Evolutionary conservation across 2,888 invertebrate species (phyloP), one percentile per base, ranked within the genome.

Genomic region (Priocnemis perturbator): DNA sequence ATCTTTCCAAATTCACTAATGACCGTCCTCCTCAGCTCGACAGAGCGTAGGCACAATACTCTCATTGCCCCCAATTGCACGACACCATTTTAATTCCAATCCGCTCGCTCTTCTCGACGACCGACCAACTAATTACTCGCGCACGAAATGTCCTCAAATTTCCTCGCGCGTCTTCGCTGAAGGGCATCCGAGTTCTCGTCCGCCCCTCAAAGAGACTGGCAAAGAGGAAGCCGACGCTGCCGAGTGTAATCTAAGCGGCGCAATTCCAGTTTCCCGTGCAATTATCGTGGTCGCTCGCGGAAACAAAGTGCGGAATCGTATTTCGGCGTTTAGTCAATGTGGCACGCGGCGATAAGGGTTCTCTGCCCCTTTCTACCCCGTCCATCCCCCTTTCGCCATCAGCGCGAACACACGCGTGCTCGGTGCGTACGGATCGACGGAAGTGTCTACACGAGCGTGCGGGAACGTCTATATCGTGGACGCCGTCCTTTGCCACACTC

Each of bases 251-350:
- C 78, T 66, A 69, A 67, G 67, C 70, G 66, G 62, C 63, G 69
- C 70, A 64, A 73, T 71, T 70, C 64, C 66, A 52, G 45, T 44
- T 55, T 53, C 60, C 37, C 73, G 74, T 76, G 81, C 84, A 84
- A 86, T 86, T 86, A 86, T 86, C 84, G 71, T 66, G 61, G 64
- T 71, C 68, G 75, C 77, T 67, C 78, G 71, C 72, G 74, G 76
- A 83, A 85, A 86, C 86, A 86, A 85, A 83, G 81, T 82, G 77
- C 78, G 76, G 82, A 85, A 86, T 86, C 81, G 86, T 83, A 86
- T 86, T 87, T 86, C 81, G 82, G 73, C 83, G 83, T 84, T 85
- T 80, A 83, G 84, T 83, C 85, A 86, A 84, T 83, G 87, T 84
- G 85, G 79, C 78, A 64, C 71, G 67, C 69, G 69, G 74, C 73